Percentiles rank a stretch among this genome's conserved stretches.
Evolutionary conservation across 2,888 invertebrate species (phyloP).

Genomic region (Stenodera caucasica): DNA sequence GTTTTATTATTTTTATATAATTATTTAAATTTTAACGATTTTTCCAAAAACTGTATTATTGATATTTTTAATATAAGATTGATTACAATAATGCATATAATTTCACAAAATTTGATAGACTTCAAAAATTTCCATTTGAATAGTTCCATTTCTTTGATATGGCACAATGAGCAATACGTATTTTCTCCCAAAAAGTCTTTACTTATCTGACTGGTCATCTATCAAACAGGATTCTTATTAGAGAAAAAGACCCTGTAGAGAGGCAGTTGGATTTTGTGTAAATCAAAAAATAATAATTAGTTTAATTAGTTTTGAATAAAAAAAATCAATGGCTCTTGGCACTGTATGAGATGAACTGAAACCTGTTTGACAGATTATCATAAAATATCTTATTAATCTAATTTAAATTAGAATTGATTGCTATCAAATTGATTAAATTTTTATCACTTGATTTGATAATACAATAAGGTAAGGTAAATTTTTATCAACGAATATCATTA

Average conservation of each 20-base stretch:
- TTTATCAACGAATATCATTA: background rate
- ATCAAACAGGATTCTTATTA: background rate
- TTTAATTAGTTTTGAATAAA: too few species aligned
- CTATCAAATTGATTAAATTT: background rate
- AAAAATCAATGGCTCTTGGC: background rate
- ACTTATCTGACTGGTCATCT: background rate
- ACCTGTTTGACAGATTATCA: background rate
- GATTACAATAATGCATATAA: background rate
- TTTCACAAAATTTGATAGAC: slow-evolving; percentile 2
- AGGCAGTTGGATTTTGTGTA: background rate
- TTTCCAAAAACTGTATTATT: slow-evolving; percentile 9
- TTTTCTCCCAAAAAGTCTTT: slow-evolving; percentile 3
- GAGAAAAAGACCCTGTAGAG: background rate
- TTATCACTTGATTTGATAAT: background rate
- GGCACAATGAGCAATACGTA: slow-evolving; percentile 18
- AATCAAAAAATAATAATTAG: too few species aligned
- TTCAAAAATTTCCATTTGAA: slow-evolving; percentile 15
- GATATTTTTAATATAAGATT: background rate
- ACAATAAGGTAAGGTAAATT: background rate
- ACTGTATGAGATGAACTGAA: background rate
- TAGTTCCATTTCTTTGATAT: slow-evolving; percentile 4
- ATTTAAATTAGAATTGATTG: background rate
- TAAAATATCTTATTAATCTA: background rate
- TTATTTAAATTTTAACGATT: too few species aligned
- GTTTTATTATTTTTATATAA: too few species aligned